phyloP scores from a whole-genome alignment of 1,140 invertebrate species.

The Scaptomyza pallida region DNA sequence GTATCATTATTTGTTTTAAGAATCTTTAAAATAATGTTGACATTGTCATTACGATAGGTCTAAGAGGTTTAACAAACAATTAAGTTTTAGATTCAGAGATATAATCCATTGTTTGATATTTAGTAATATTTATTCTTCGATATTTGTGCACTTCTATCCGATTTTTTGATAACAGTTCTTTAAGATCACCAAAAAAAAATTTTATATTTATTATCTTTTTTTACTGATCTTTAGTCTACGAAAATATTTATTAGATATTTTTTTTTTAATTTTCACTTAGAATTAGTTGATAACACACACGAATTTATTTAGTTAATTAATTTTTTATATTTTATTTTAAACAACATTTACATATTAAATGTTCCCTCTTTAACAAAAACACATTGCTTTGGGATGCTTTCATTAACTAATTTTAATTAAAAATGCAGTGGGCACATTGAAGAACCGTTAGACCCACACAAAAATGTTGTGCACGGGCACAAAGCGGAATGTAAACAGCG shows the following conservation, averaged over 20 bases:
- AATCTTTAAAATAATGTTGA: no score
- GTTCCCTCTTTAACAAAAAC: neutral
- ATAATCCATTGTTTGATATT: no score
- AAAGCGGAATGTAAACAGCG: conserved; percentile 75
- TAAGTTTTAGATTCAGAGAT: no score
- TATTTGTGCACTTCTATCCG: no score
- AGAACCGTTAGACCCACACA: conserved; percentile 40
- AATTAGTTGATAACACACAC: neutral
- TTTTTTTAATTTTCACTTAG: neutral
- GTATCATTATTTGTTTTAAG: no score
- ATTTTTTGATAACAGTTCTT: no score
- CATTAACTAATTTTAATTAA: conserved; percentile 22
- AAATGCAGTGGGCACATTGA: conserved; percentile 17
- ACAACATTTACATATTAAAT: neutral
- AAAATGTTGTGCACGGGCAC: conserved; percentile 64
- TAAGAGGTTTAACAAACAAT: no score
- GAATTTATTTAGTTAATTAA: neutral
- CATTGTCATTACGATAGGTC: no score
- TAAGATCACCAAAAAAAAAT: no score
- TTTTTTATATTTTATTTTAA: neutral
- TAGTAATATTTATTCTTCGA: no score
- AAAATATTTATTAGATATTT: no score
- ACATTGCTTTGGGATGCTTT: neutral
- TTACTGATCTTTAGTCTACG: no score
- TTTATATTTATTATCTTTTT: neutral